Evolutionary conservation across 1,140 invertebrate genomes (phyloP).

Genomic region (Penaeus chinensis): DNA sequence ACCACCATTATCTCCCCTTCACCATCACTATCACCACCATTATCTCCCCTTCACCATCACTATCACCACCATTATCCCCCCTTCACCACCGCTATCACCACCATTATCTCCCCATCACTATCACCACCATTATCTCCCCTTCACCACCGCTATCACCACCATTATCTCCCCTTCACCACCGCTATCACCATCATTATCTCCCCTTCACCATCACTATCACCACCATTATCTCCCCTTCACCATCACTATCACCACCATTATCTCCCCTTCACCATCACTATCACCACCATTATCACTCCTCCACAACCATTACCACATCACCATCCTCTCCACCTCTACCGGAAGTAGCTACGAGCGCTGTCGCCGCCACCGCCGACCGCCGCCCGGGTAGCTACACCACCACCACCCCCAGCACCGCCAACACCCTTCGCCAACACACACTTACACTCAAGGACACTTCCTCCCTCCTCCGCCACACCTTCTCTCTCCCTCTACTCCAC

Average conservation of each 20-base stretch:
- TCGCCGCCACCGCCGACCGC: constrained; percentile 4
- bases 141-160: neutral
- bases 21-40: too few relatives aligned
- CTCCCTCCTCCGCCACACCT: neutral
- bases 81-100: constrained; percentile 15
- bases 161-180: neutral
- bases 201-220: too few relatives aligned
- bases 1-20: too few relatives aligned
- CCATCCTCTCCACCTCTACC: neutral
- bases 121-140: neutral
- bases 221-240: too few relatives aligned
- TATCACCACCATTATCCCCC: neutral
- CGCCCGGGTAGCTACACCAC: neutral
- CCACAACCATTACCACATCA: neutral
- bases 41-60: neutral
- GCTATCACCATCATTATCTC: neutral
- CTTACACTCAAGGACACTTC: neutral
- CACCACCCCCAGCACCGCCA: neutral
- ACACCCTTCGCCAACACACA: neutral
- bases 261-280: neutral
- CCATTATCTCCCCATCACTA: neutral
- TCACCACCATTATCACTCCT: neutral
- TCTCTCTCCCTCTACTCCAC: neutral
- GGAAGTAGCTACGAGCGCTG: neutral
- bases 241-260: too few relatives aligned